Evolutionary conservation across 2,888 invertebrate species (phyloP).

Genomic region (Volucella bombylans): DNA sequence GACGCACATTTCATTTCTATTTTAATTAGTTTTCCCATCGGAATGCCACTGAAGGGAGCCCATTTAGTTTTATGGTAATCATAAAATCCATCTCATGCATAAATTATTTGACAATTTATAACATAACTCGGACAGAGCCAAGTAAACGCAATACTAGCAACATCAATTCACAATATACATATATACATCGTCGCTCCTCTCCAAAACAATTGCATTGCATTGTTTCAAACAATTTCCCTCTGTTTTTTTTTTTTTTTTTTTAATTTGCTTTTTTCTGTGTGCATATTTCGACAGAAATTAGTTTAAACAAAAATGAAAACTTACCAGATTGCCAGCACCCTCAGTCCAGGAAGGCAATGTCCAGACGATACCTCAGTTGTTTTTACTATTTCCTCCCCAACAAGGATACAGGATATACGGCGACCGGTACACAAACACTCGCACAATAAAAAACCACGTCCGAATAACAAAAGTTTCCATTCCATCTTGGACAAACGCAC

Average conservation of each 20-base stretch:
- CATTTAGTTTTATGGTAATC: constrained; percentile 55
- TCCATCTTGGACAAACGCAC: constrained; percentile 55
- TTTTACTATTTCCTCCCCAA: constrained; percentile 26
- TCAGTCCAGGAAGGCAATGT: background rate
- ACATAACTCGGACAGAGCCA: constrained; percentile 40
- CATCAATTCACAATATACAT: background rate
- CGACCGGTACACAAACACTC: too few species aligned
- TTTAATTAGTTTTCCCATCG: constrained; percentile 53
- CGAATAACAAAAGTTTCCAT: constrained; percentile 42
- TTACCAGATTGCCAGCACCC: constrained; percentile 53
- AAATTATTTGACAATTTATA: constrained; percentile 67
- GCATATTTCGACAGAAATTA: constrained; percentile 24
- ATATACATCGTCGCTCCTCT: background rate
- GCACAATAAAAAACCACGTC: constrained; percentile 17
- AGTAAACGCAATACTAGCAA: background rate
- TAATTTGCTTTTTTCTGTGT: constrained; percentile 14
- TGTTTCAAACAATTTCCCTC: constrained; percentile 43
- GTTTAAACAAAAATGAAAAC: constrained; percentile 61
- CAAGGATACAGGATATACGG: constrained; percentile 1
- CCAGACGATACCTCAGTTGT: constrained; percentile 1
- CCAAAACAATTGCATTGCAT: constrained; percentile 43
- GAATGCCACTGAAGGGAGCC: constrained; percentile 17
- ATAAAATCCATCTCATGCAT: constrained; percentile 66
- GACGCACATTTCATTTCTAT: constrained; percentile 11
- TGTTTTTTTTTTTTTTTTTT: background rate